phyloP scores from a whole-genome alignment of 2,888 invertebrate species.

The Agrotis segetum region DNA sequence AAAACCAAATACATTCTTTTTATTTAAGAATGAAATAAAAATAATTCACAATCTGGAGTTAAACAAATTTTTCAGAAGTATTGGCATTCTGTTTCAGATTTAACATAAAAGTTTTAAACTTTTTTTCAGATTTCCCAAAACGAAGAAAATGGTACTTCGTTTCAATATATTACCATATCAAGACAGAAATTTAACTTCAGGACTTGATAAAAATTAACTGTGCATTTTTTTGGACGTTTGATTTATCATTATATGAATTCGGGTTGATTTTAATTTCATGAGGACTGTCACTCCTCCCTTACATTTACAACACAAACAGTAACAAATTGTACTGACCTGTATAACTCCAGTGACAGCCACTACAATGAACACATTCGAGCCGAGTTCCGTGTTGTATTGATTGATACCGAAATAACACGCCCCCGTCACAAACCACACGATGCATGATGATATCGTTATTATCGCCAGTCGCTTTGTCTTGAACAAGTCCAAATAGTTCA shows the following conservation, averaged over 20 bases:
- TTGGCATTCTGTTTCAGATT: too few relatives aligned
- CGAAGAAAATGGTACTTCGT: not conserved
- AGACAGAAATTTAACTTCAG: not conserved
- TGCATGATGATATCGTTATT: conserved; percentile 67
- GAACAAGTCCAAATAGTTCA: conserved; percentile 74
- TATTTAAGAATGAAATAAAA: too few relatives aligned
- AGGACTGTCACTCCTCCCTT: too few relatives aligned
- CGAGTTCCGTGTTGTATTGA: conserved; percentile 74
- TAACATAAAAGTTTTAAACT: not conserved
- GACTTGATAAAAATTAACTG: not conserved
- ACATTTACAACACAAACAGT: not conserved
- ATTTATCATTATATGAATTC: not conserved
- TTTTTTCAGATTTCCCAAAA: not conserved
- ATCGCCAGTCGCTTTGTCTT: conserved; percentile 67
- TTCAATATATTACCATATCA: not conserved
- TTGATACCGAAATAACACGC: conserved; percentile 75
- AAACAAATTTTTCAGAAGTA: too few relatives aligned
- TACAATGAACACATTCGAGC: conserved; percentile 71
- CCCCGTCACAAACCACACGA: conserved; percentile 73
- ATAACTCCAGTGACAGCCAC: conserved; percentile 72
- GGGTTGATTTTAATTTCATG: not conserved
- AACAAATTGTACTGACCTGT: conserved; percentile 69
- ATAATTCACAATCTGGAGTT: too few relatives aligned
- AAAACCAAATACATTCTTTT: too few relatives aligned
- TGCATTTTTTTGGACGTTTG: too few relatives aligned